Evolutionary conservation across 92 coral and sea anemone genomes (phyloP), one percentile per base, ranked within the genome.

Genomic region (Diadumene lineata): DNA sequence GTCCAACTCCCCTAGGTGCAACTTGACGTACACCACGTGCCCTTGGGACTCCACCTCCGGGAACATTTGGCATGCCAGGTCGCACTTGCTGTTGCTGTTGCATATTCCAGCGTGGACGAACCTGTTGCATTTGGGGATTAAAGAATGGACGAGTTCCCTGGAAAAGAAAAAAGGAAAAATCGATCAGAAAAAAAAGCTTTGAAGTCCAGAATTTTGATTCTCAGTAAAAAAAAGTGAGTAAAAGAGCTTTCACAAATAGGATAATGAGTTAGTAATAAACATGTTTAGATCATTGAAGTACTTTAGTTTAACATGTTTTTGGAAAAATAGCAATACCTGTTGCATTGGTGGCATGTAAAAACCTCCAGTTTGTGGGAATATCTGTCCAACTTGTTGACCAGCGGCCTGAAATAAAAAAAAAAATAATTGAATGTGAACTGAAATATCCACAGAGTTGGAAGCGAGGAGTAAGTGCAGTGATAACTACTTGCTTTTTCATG

Each of bases 81-180:
- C 92, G 90, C 84, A 87, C 77, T 66, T 91, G 97, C 70, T 87
- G 97, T 68, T 90, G 92, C 56, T 91, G 97, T 65, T 78, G 90
- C 81, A 88, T 89, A 24, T 83, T 89, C 77, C 92, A 88, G 44
- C 97, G 90, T 0, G 89, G 82, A 18, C 82, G 75, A 19, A 87
- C 90, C 26, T 88, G 97, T 68, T 76, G 82, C 86, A 88, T 88
- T 71, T 81, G 97, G 17, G 90, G 86, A 16, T 85, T 69, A 56
- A 88, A 91, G 90, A 91, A 88, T 73, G 98, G 97, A 28, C 97
- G 93, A 63, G 91, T 96, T 0, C 96, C 90, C 89, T 84, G 50
- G 63, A 68, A 15, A 33, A 28, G 26, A 65, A 7, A n/a, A 31
- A 34, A 15, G 25, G 0, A 72, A 15, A 48, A 44, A 24, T 70